Evolutionary conservation across 2,797 vertebrate species (phyloP), one percentile per base, ranked within the genome.

Genomic region (Rallus crepitans): DNA sequence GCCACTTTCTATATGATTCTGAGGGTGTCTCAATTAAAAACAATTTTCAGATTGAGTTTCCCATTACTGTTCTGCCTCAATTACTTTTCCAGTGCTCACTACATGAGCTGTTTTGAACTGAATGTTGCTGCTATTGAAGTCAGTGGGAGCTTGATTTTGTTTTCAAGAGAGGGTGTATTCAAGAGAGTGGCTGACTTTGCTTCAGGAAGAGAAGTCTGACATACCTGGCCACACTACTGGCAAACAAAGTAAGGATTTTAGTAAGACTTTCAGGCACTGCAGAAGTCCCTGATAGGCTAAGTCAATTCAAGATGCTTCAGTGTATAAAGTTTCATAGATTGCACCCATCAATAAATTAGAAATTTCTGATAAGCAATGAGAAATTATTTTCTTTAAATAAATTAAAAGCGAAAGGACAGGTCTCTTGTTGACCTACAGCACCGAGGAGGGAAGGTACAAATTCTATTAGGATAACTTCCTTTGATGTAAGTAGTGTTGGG

Each of bases 41-140:
- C 52, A 68, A 91, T 96, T 96, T 95, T 78, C 89, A 92, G 65
- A 76, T 66, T 81, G 64, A 87, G 65, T 89, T 94, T 87, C 65
- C 77, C 65, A 48, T 78, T 93, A 78, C 76, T 71, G n/a, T 65
- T 93, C 72, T 72, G 61, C 76, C 27, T 92, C 76, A 93, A 82
- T 94, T 93, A 90, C 47, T 94, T 87, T 91, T 96, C 80, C 78
- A 69, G 80, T 2, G 1, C 86, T 92, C 84, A 91, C 82, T 35
- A 91, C 61, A 71, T 50, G 65, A 89, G 76, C 72, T 89, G 42
- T 68, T 92, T 53, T n/a, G 68, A 80, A 30, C 84, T 37, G 72
- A 93, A 60, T 0, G 0, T 33, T 83, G 47, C 68, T 84, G 83
- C 63, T 82, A 1, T 50, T 94, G 60, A 78, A 91, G 81, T 68